Conservation (phyloP, 2,888 invertebrate genomes). For the Ceratothoa steindachneri region DNA sequence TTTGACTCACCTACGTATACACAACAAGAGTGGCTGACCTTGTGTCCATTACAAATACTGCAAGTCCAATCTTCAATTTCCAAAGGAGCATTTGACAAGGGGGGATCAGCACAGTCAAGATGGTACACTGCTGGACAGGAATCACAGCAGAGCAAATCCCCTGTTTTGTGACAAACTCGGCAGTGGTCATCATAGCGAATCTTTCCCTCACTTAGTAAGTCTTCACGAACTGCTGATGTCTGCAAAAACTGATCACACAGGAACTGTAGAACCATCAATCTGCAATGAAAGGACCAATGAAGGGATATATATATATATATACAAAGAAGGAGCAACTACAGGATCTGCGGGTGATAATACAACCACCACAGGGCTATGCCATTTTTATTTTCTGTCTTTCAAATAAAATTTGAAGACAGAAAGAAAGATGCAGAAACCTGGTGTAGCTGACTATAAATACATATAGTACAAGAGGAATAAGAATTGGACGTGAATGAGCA, state of each 20-base stretch:
- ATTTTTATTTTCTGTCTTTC: too few species aligned
- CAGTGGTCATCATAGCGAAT: slow-evolving; percentile 91
- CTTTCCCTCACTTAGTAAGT: slow-evolving; percentile 85
- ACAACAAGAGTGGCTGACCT: too few species aligned
- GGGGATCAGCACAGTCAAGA: slow-evolving; percentile 87
- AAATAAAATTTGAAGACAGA: too few species aligned
- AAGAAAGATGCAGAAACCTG: too few species aligned
- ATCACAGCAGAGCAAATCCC: slow-evolving; percentile 94
- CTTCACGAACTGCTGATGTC: slow-evolving; percentile 86
- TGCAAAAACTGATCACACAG: slow-evolving; percentile 90
- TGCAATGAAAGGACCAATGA: slow-evolving; percentile 65
- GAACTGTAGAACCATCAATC: slow-evolving; percentile 71
- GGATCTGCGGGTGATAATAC: too few species aligned
- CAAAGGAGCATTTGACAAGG: slow-evolving; percentile 79
- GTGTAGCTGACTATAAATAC: too few species aligned
- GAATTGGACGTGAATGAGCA: too few species aligned
- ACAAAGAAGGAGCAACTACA: too few species aligned
- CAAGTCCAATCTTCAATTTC: slow-evolving; percentile 88
- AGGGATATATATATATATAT: too few species aligned
- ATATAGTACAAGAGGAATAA: too few species aligned
- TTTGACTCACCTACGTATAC: too few species aligned
- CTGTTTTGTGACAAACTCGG: slow-evolving; percentile 82
- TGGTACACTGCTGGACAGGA: slow-evolving; percentile 98
- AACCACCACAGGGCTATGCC: too few species aligned
- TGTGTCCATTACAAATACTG: slow-evolving; percentile 84